These are phyloP conservation scores for Meriones unguiculatus DNA, from an alignment of 2,113 vertebrate species.

Conservation along the genomic window DNA sequence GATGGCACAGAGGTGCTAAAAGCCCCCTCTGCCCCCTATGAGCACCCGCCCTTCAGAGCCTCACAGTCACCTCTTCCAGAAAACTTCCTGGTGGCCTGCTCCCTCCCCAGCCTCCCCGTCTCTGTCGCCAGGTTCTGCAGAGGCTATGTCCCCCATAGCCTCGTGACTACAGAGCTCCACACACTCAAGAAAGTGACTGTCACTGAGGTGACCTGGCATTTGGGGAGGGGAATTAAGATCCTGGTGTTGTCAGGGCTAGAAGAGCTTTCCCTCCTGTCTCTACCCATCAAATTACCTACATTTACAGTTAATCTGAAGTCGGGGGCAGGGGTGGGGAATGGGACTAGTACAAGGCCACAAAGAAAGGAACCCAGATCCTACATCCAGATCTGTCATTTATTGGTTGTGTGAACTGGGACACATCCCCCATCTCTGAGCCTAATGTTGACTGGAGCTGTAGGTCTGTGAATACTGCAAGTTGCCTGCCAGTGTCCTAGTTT, in stretches of 20 bases:
- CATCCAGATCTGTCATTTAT: background rate
- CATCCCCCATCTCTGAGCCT: background rate
- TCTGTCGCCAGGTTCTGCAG: background rate
- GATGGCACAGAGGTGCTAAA: background rate
- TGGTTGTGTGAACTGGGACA: background rate
- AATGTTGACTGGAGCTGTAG: background rate
- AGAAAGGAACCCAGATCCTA: background rate
- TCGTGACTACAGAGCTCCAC: background rate
- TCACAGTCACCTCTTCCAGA: conserved; percentile 17
- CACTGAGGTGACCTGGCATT: background rate
- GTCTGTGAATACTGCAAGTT: background rate
- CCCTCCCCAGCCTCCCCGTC: background rate
- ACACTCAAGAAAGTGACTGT: background rate
- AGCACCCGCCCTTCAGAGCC: background rate
- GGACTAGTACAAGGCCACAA: background rate
- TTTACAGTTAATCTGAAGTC: conserved; percentile 26
- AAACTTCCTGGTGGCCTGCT: background rate
- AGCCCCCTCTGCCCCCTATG: background rate
- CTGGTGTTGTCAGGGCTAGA: background rate
- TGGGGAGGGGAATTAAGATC: background rate
- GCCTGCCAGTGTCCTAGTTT: background rate
- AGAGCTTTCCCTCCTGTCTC: background rate
- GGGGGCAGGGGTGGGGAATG: background rate
- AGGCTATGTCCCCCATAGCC: background rate
- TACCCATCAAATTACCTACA: background rate